Evolutionary conservation across 2,888 invertebrate species (phyloP), one percentile per base, ranked within the genome.

Genomic region (Tridacna crocea): DNA sequence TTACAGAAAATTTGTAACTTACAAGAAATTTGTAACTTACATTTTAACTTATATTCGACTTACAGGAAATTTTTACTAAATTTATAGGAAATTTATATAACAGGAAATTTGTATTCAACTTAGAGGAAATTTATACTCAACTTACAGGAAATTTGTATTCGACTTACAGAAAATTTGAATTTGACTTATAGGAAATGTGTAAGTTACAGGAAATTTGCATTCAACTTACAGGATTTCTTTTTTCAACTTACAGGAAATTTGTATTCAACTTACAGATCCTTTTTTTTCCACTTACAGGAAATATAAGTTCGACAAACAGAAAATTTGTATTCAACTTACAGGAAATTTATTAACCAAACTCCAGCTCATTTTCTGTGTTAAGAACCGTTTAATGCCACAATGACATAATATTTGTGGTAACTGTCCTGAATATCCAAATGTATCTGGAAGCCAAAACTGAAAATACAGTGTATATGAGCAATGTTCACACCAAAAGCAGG

Each of bases 341-440:
- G 95, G 95, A 80, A 95, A 95, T 83, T 94, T 95, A 91, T 95
- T 95, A 74, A 95, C 94, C 15, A 95, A 90, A 87, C 92, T 95
- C 95, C 95, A 95, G 88, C 95, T 95, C 82, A 95, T 82, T 88
- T 95, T 95, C 89, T 95, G 95, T 0, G 95, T 95, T 19, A 95
- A 92, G 87, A 95, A 95, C 60, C 95, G 89, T 4, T 91, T 86
- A 46, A 95, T 94, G 1, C 95, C 95, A 88, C 94, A 94, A 79
- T 94, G 91, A 73, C 83, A 92, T 91, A 95, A 93, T 68, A 95
- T 95, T 90, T 95, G 95, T 3, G 95, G 95, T 74, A 95, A 91
- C 90, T 95, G 95, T 10, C 94, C 94, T 0, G 95, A 95, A 89
- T 95, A 95, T 11, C 95, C 95, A 92, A 95, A 95, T 3, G 95